A percentile compares a stretch with the other conserved stretches of the same genome.
Evolutionary conservation across 2,797 vertebrate genomes (phyloP).

Genomic region (Hypotaenidia philippensis): DNA sequence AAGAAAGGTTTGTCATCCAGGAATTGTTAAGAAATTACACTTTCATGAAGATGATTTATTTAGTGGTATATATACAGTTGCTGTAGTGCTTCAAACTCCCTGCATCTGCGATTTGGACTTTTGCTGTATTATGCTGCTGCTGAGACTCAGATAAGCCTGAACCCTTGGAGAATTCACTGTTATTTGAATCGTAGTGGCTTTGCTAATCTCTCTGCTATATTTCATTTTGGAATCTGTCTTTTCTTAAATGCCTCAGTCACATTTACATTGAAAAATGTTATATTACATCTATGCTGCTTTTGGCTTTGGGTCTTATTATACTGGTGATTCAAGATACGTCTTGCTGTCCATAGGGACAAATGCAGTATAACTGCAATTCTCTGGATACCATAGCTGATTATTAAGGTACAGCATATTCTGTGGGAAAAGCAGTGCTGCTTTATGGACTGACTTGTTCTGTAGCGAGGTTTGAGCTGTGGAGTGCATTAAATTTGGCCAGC

Average conservation of each 20-base stretch:
- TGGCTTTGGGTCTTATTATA: conserved; percentile 16
- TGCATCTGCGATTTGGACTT: conserved; percentile 45
- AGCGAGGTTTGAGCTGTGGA: neutral
- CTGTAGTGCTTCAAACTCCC: conserved; percentile 28
- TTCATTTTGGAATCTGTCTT: conserved; percentile 60
- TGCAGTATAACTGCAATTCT: neutral
- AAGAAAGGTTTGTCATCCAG: neutral
- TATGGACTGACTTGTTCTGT: neutral
- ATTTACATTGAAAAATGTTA: conserved; percentile 54
- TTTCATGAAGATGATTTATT: conserved; percentile 15
- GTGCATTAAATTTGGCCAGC: neutral
- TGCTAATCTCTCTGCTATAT: conserved; percentile 48
- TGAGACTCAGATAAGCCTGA: conserved; percentile 69
- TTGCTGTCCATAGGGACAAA: conserved; percentile 11
- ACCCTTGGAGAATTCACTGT: conserved; percentile 63
- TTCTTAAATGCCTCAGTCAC: conserved; percentile 30
- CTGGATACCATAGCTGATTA: neutral
- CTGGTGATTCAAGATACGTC: neutral
- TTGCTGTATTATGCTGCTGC: conserved; percentile 49
- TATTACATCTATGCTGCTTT: conserved; percentile 19
- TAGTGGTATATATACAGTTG: neutral
- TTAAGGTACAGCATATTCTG: neutral
- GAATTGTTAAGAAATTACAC: neutral
- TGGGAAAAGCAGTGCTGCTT: neutral
- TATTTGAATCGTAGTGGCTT: conserved; percentile 49